These are phyloP conservation scores for Bubo bubo DNA, from an alignment of 2,113 vertebrate genomes.

Conservation along the genomic window DNA sequence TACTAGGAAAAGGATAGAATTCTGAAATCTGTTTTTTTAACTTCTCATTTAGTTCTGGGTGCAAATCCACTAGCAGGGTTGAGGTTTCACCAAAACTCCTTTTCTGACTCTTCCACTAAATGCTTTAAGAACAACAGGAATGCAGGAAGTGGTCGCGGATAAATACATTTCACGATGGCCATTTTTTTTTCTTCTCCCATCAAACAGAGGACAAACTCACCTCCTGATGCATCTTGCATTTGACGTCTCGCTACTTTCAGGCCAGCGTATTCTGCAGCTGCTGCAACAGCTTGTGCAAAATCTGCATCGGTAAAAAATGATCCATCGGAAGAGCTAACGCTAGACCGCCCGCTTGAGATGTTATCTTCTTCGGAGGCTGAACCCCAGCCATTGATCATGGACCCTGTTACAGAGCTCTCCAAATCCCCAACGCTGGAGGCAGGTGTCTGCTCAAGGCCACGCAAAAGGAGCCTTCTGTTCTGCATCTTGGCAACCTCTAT, in stretches of 20 bases:
- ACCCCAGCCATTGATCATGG: conserved; percentile 99
- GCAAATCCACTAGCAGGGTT: background rate
- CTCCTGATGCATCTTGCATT: conserved; percentile 81
- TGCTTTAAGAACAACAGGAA: background rate
- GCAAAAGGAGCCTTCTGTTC: conserved; percentile 86
- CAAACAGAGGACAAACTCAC: background rate
- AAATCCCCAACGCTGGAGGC: conserved; percentile 96
- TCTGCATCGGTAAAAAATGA: conserved; percentile 98
- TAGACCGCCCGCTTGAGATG: conserved; percentile 94
- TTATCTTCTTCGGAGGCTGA: conserved; percentile 97
- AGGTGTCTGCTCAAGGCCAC: conserved; percentile 94
- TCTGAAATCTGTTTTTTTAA: background rate
- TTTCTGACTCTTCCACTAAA: background rate
- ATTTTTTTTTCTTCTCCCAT: rapidly evolving
- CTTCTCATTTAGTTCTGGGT: background rate
- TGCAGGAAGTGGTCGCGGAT: background rate
- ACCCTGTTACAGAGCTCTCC: conserved; percentile 97
- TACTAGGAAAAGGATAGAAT: background rate
- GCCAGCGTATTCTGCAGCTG: conserved; percentile 93
- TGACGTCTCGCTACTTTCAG: conserved; percentile 89
- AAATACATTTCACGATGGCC: background rate
- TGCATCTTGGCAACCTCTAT: conserved; percentile 92
- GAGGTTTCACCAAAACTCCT: background rate
- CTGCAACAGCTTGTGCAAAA: conserved; percentile 96
- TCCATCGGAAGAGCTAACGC: conserved; percentile 95